Conservation (phyloP, 2,113 vertebrate genomes). For the Oreocharis arfaki region DNA sequence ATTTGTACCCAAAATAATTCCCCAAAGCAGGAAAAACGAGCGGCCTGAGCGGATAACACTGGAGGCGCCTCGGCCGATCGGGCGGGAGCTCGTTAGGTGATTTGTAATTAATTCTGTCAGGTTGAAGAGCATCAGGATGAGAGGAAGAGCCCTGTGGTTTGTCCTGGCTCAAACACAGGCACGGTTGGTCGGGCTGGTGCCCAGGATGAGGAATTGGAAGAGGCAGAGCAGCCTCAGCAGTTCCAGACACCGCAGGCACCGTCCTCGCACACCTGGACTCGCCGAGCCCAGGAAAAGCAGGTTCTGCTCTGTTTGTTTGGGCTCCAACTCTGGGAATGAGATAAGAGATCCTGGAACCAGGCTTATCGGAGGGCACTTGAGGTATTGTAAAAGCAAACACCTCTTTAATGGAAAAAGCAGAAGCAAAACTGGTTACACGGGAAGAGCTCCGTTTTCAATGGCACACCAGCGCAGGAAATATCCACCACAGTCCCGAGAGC, state of each 20-base stretch:
- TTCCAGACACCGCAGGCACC: rapidly evolving
- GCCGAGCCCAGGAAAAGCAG: neutral
- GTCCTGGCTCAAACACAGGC: neutral
- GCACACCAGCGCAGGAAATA: neutral
- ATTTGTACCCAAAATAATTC: rapidly evolving
- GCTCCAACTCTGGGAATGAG: neutral
- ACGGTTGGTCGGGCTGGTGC: neutral
- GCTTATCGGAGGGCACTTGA: neutral
- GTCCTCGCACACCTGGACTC: rapidly evolving
- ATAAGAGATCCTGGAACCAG: neutral
- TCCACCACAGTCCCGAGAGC: neutral
- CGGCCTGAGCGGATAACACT: rapidly evolving
- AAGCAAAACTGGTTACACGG: neutral
- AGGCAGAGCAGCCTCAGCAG: neutral
- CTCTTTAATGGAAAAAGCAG: neutral
- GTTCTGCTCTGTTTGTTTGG: neutral
- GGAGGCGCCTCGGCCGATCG: rapidly evolving
- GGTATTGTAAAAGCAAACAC: neutral
- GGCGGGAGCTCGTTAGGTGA: neutral
- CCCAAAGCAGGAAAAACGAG: rapidly evolving
- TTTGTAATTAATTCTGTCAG: neutral
- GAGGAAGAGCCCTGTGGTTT: neutral
- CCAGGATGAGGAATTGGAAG: neutral
- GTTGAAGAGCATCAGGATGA: neutral
- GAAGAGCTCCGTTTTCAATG: neutral